Evolutionary conservation across 1,140 invertebrate species (phyloP).

Genomic region (Listronotus oregonensis): DNA sequence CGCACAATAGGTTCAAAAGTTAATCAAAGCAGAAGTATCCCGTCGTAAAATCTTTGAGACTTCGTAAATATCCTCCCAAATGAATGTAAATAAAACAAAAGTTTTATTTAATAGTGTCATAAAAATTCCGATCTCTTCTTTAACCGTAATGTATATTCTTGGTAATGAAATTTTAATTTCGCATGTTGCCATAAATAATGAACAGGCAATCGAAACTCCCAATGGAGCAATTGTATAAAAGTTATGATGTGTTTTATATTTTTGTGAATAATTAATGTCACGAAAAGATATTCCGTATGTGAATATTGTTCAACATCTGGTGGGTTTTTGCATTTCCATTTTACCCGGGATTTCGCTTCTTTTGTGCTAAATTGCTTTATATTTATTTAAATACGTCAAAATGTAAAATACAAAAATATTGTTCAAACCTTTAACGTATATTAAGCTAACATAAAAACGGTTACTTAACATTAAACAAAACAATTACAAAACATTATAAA

Average conservation of each 20-base stretch:
- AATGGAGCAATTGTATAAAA: slow-evolving; percentile 25
- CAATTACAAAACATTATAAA: too few relatives aligned
- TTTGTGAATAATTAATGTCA: slow-evolving; percentile 29
- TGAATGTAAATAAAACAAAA: not conserved
- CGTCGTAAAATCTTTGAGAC: too few relatives aligned
- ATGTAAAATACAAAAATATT: too few relatives aligned
- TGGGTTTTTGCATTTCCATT: slow-evolving; percentile 8
- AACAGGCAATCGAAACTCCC: slow-evolving; percentile 9
- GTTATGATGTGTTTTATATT: slow-evolving; percentile 26
- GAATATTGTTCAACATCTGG: slow-evolving; percentile 26
- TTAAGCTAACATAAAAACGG: too few relatives aligned
- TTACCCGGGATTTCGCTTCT: not conserved
- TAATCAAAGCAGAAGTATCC: too few relatives aligned
- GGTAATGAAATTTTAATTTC: slow-evolving; percentile 13
- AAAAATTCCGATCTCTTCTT: slow-evolving; percentile 3
- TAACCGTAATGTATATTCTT: not conserved
- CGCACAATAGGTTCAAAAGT: too few relatives aligned
- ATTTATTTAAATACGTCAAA: too few relatives aligned
- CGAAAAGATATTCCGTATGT: slow-evolving; percentile 18
- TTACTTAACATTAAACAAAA: too few relatives aligned
- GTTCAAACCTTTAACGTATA: too few relatives aligned
- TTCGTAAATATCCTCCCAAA: not conserved
- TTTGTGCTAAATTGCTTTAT: too few relatives aligned
- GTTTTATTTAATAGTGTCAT: too few relatives aligned
- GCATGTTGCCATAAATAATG: slow-evolving; percentile 9